phyloP scores from a whole-genome alignment of 1,140 invertebrate species.

The Zelostemma sp. region DNA sequence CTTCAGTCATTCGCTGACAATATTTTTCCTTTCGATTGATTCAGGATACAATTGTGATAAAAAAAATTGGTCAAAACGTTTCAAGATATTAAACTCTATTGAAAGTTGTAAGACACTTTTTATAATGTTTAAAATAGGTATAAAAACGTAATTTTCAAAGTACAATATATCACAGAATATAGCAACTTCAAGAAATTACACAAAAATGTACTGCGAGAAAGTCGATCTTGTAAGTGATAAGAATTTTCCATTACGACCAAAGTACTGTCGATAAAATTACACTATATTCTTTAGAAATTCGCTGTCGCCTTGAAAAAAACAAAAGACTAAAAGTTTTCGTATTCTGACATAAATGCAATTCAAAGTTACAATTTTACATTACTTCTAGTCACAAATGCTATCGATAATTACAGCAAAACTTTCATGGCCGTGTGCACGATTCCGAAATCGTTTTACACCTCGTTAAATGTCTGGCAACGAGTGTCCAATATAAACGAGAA shows the following conservation, averaged over 20 bases:
- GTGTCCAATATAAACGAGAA: neutral
- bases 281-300: too few species aligned
- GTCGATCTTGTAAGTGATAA: too few species aligned
- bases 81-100: neutral
- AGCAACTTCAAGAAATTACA: conserved; percentile 31
- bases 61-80: neutral
- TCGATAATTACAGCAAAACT: too few species aligned
- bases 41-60: conserved; percentile 1
- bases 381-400: too few species aligned
- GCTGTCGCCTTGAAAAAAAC: too few species aligned
- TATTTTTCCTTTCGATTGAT: neutral
- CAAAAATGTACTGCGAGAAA: too few species aligned
- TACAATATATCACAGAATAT: conserved; percentile 35
- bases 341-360: too few species aligned
- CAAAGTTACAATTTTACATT: too few species aligned
- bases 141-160: neutral
- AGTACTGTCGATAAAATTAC: too few species aligned
- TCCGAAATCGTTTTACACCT: conserved; percentile 4
- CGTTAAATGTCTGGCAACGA: neutral
- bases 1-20: conserved; percentile 49
- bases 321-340: too few species aligned
- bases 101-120: neutral
- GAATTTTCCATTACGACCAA: too few species aligned
- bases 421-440: conserved; percentile 1
- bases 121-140: neutral